Evolutionary conservation across 2,113 vertebrate species (phyloP).

Genomic region (Acrocephalus kingi): DNA sequence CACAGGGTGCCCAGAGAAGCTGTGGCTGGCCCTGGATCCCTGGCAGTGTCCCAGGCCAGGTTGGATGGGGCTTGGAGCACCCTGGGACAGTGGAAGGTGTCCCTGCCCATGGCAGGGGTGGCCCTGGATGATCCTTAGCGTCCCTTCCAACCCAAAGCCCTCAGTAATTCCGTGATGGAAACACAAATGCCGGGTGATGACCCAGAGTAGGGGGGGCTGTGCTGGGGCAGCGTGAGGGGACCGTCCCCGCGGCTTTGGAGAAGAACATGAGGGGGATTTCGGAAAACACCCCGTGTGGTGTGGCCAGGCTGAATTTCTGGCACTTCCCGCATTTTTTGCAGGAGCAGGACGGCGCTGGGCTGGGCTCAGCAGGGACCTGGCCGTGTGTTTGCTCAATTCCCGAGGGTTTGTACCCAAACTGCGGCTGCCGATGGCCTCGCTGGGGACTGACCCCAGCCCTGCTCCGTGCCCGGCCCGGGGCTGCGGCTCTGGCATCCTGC

Average conservation of each 20-base stretch:
- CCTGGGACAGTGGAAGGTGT: fast-evolving
- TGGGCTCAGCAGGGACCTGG: not conserved
- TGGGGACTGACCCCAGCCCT: fast-evolving
- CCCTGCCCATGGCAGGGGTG: not conserved
- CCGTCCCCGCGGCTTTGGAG: not conserved
- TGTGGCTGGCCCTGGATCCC: not conserved
- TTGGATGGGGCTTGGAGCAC: fast-evolving
- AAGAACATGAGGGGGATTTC: not conserved
- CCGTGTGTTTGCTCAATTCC: not conserved
- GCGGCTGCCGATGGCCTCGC: not conserved
- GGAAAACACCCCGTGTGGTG: not conserved
- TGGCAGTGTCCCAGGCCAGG: not conserved
- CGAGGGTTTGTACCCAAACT: not conserved
- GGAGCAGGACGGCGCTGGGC: fast-evolving
- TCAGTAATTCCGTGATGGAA: not conserved
- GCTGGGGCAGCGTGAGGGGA: not conserved
- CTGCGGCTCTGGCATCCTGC: not conserved
- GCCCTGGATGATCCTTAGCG: fast-evolving
- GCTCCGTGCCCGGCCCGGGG: not conserved
- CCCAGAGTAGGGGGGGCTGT: fast-evolving
- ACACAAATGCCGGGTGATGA: not conserved
- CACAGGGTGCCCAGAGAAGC: fast-evolving
- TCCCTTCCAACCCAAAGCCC: not conserved
- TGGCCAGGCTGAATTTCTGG: not conserved
- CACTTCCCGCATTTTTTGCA: not conserved